Evolutionary conservation across 2,113 vertebrate genomes (phyloP), one percentile per base, ranked within the genome.

Genomic region (Larimichthys polyactis): DNA sequence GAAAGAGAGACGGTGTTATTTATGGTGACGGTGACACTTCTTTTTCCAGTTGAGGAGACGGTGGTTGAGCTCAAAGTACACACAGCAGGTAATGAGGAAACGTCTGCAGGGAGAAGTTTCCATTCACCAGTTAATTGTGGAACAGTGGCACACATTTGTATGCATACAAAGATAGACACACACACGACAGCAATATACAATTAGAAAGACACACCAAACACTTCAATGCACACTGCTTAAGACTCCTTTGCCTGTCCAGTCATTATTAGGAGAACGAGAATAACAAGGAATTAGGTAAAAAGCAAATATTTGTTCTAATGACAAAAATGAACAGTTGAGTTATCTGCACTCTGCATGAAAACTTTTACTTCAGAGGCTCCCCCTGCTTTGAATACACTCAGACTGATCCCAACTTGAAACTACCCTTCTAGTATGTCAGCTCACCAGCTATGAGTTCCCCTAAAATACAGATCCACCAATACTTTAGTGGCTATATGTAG

Each of bases 101-200:
- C 29, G 65, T 90, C 86, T 86, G 78, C 57, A 51, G 75, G 85
- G 84, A 89, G 68, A 82, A 64, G 75, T 88, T 87, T 87, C 85
- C 81, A 66, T 79, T 89, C 69, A 52, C 52, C 76, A 49, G 72
- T 89, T 91, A 89, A 93, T 88, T 93, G 77, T 64, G 82, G 75
- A 88, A 83, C 73, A 55, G 67, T 78, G 88, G 89, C 79, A 80
- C 71, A 75, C 78, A 78, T 85, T 87, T 84, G 55, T 44, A 36
- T 8, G 0, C 22, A 19, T 52, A 48, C 4, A 46, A 20, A 79
- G 68, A 70, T 15, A 51, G 58, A 84, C 75, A 73, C 78, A 54
- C 58, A 83, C 77, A 73, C 77, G 3, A 19, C 17, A 51, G 36
- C 22, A n/a, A 58, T 3, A 60, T 14, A 44, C 11, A 83, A 8